A percentile compares a stretch with the other conserved stretches of the same genome.
These are phyloP conservation scores for Pseudomyrmex sp. DNA, from an alignment of 1,140 invertebrate genomes.

Conservation along the genomic window DNA sequence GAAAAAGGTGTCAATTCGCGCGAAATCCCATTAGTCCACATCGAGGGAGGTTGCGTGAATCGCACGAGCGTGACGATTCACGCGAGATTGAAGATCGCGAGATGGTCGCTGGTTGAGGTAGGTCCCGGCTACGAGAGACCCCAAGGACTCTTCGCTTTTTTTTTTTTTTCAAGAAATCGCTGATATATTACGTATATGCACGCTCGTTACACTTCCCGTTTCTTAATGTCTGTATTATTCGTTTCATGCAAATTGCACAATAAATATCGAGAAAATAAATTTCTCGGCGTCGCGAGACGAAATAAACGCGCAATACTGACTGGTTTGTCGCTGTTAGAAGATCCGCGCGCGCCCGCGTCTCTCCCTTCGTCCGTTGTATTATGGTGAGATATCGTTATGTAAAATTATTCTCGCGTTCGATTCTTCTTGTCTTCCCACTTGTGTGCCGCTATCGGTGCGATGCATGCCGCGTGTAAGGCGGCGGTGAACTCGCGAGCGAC, in stretches of 20 bases:
- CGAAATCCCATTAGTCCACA: constrained; percentile 4
- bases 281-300: too few relatives aligned
- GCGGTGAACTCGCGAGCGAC: not conserved
- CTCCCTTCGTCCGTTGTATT: not conserved
- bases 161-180: too few relatives aligned
- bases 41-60: not conserved
- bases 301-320: not conserved
- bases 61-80: not conserved
- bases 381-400: constrained; percentile 1
- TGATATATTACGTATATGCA: too few relatives aligned
- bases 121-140: constrained; percentile 1
- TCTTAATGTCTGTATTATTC: too few relatives aligned
- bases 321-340: not conserved
- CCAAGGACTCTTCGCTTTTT: not conserved
- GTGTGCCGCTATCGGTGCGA: constrained; percentile 16
- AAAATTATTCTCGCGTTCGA: constrained; percentile 44
- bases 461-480: not conserved
- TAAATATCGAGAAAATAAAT: too few relatives aligned
- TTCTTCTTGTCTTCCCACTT: not conserved
- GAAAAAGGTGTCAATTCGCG: not conserved
- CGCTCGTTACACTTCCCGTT: too few relatives aligned
- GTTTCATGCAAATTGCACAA: not conserved
- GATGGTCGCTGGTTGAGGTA: constrained; percentile 17
- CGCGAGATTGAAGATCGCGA: not conserved
- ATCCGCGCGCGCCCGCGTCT: too few relatives aligned